A percentile compares a stretch with the other conserved stretches of the same genome.
Conservation (phyloP, 2,888 invertebrate species). For the Myopa testacea region DNA sequence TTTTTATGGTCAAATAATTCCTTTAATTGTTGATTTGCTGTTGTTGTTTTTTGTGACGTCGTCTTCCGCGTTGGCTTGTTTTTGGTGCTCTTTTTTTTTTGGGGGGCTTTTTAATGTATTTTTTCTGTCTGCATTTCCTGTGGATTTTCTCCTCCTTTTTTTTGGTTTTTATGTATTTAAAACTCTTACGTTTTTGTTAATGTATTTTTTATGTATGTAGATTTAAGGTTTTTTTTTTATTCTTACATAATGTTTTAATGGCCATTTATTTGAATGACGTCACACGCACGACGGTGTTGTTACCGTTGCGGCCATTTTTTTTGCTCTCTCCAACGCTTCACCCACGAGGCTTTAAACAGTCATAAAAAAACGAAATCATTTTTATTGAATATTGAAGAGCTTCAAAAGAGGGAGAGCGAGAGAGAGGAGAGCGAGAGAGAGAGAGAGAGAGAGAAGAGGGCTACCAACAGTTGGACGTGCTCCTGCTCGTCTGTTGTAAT, state of each 20-base stretch:
- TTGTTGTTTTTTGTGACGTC: slow-evolving; percentile 4
- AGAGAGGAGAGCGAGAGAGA: too few species aligned
- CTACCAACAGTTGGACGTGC: too few species aligned
- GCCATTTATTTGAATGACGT: slow-evolving; percentile 11
- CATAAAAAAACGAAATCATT: not conserved
- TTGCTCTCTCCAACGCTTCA: not conserved
- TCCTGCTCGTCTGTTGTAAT: too few species aligned
- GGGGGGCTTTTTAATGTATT: not conserved
- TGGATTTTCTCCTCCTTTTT: not conserved
- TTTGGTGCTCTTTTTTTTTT: not conserved
- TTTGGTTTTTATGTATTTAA: not conserved
- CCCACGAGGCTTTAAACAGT: not conserved
- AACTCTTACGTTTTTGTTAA: slow-evolving; percentile 6
- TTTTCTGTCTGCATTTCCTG: not conserved
- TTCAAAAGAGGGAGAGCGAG: not conserved
- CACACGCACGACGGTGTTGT: not conserved
- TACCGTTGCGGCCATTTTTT: too few species aligned
- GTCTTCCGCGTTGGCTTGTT: slow-evolving; percentile 42
- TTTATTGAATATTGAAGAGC: slow-evolving; percentile 7
- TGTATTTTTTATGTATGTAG: slow-evolving; percentile 13
- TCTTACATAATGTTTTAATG: not conserved
- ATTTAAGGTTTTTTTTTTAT: not conserved
- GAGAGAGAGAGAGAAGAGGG: not conserved
- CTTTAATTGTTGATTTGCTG: slow-evolving; percentile 49
- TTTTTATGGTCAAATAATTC: slow-evolving; percentile 61